Conservation (phyloP, 1,140 invertebrate species). For the Megathymus violae region DNA sequence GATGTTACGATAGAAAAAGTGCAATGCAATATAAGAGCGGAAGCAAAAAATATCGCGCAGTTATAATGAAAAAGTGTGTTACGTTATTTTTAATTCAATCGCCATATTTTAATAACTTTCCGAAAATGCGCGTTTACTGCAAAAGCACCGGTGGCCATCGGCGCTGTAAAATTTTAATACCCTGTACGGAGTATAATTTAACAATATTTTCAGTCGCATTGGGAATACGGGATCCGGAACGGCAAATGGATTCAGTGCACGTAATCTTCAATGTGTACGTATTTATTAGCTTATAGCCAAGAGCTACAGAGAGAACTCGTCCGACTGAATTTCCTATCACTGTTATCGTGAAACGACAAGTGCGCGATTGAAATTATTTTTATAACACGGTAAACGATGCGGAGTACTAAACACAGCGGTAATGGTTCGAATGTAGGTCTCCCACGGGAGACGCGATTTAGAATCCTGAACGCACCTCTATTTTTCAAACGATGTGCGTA, state of each 20-base stretch:
- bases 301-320: background rate
- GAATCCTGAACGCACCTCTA: too few species aligned
- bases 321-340: background rate
- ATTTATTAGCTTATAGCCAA: background rate
- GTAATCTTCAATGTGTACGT: conserved; percentile 24
- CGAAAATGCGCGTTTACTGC: conserved; percentile 18
- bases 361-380: too few species aligned
- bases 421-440: too few species aligned
- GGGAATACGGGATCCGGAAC: conserved; percentile 30
- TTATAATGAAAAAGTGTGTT: background rate
- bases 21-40: background rate
- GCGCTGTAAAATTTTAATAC: conserved; percentile 29
- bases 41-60: background rate
- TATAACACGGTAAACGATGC: too few species aligned
- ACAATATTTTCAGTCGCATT: conserved; percentile 31
- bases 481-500: too few species aligned
- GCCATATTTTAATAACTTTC: conserved; percentile 23
- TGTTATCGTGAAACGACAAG: too few species aligned
- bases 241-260: conserved; percentile 29
- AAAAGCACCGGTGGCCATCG: conserved; percentile 16
- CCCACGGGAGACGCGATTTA: too few species aligned
- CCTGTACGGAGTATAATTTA: conserved; percentile 27
- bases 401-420: too few species aligned
- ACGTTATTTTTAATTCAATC: conserved; percentile 19
- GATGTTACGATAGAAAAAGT: too few species aligned